A percentile compares a stretch with the other conserved stretches of the same genome.
Conservation (phyloP, 2,113 vertebrate genomes). For the Trichomycterus rosablanca region DNA sequence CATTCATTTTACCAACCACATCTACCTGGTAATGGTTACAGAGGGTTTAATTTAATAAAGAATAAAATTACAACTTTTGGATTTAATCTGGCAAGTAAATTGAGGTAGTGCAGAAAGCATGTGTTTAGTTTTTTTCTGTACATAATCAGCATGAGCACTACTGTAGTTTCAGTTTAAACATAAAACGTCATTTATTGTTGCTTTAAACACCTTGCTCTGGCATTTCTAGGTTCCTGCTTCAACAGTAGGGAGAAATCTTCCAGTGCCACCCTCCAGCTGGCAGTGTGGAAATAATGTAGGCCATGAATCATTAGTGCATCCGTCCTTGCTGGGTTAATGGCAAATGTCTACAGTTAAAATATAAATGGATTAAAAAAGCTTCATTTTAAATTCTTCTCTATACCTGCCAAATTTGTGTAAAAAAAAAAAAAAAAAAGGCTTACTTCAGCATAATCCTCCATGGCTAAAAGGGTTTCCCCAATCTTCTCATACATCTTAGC, state of each 20-base stretch:
- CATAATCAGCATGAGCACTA: too few species aligned
- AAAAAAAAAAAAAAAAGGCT: background rate
- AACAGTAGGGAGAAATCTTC: slow-evolving; percentile 68
- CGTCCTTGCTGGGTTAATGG: slow-evolving; percentile 59
- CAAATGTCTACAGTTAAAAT: slow-evolving; percentile 35
- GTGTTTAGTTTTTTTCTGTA: too few species aligned
- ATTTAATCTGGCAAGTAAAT: too few species aligned
- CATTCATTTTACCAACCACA: too few species aligned
- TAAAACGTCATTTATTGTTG: too few species aligned
- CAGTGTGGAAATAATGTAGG: slow-evolving; percentile 55
- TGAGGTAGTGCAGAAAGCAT: too few species aligned
- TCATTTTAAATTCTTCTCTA: background rate
- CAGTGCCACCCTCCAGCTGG: slow-evolving; percentile 58
- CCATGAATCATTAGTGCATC: slow-evolving; percentile 67
- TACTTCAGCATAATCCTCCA: slow-evolving; percentile 74
- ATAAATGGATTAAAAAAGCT: background rate
- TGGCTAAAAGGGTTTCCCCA: slow-evolving; percentile 58
- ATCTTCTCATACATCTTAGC: slow-evolving; percentile 62
- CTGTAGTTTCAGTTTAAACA: too few species aligned
- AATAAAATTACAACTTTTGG: too few species aligned
- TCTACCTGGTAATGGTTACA: too few species aligned
- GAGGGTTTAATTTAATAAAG: too few species aligned
- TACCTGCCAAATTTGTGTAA: background rate
- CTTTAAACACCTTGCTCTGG: slow-evolving; percentile 60
- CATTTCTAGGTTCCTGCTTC: slow-evolving; percentile 54